A percentile compares a stretch with the other conserved stretches of the same genome.
phyloP scores from a whole-genome alignment of 1,140 invertebrate species.

The Drosophila repletoides region DNA sequence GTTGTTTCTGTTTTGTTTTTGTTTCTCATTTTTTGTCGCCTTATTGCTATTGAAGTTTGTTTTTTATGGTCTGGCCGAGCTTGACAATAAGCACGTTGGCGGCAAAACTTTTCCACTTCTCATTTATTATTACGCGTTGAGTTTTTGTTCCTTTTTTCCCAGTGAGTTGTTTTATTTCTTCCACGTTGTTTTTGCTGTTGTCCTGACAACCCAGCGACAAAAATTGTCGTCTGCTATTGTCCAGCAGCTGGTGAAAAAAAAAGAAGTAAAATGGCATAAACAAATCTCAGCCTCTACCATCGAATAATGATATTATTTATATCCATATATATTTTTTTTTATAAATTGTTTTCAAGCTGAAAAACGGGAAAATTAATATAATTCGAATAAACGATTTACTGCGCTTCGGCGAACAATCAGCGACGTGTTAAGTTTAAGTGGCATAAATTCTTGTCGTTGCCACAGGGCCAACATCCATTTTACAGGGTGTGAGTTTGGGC shows the following conservation, averaged over 20 bases:
- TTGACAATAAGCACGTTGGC: slow-evolving; percentile 78
- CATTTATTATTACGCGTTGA: slow-evolving; percentile 74
- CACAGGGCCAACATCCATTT: slow-evolving; percentile 5
- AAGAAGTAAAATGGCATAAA: slow-evolving; percentile 10
- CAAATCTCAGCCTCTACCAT: slow-evolving; percentile 40
- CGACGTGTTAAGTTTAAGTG: slow-evolving; percentile 69
- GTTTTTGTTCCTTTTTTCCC: slow-evolving; percentile 16
- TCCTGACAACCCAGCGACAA: slow-evolving; percentile 68
- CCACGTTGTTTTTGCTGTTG: slow-evolving; percentile 53
- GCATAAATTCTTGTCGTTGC: slow-evolving; percentile 60
- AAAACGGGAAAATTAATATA: slow-evolving; percentile 62
- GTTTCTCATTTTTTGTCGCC: slow-evolving; percentile 64
- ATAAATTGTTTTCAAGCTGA: neutral
- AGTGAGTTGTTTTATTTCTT: slow-evolving; percentile 13
- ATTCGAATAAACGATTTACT: slow-evolving; percentile 70
- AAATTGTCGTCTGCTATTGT: slow-evolving; percentile 54
- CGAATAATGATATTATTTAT: slow-evolving; percentile 27
- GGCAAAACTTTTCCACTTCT: slow-evolving; percentile 77
- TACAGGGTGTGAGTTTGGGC: neutral
- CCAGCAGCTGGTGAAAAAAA: slow-evolving; percentile 9
- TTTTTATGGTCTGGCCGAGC: slow-evolving; percentile 76
- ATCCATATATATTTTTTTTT: slow-evolving; percentile 8
- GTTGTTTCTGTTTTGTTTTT: slow-evolving; percentile 25
- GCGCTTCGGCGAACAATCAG: slow-evolving; percentile 61
- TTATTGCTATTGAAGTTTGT: slow-evolving; percentile 79